Evolutionary conservation across 1,140 invertebrate species (phyloP).

Genomic region (Manduca sexta): DNA sequence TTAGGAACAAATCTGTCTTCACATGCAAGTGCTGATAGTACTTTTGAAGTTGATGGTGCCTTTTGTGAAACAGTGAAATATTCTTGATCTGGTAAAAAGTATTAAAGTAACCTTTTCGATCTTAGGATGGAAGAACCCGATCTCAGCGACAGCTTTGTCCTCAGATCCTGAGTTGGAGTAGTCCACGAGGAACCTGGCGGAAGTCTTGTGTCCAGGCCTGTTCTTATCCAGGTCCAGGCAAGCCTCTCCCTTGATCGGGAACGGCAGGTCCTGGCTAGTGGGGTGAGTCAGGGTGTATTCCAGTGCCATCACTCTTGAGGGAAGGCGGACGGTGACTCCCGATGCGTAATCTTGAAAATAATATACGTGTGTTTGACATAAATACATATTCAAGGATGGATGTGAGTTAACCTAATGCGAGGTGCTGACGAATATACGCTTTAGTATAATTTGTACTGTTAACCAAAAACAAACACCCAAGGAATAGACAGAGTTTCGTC

Average conservation of each 20-base stretch:
- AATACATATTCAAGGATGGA: background rate
- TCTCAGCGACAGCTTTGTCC: slow-evolving; percentile 72
- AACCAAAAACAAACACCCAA: too few species aligned
- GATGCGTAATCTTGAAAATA: slow-evolving; percentile 46
- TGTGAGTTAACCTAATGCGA: too few species aligned
- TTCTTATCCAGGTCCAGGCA: slow-evolving; percentile 81
- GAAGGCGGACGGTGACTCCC: slow-evolving; percentile 76
- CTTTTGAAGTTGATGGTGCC: too few species aligned
- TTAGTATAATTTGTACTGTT: too few species aligned
- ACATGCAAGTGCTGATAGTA: background rate
- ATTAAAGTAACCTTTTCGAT: slow-evolving; percentile 74
- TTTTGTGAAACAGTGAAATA: too few species aligned
- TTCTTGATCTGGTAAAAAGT: background rate
- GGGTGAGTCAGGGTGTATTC: slow-evolving; percentile 69
- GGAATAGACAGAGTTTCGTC: too few species aligned
- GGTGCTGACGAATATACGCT: too few species aligned
- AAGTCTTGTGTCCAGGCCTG: slow-evolving; percentile 78
- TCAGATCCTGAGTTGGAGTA: slow-evolving; percentile 33
- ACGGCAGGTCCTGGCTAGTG: slow-evolving; percentile 36
- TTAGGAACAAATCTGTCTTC: too few species aligned
- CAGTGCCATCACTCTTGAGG: slow-evolving; percentile 77
- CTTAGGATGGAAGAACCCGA: slow-evolving; percentile 78
- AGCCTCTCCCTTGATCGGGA: slow-evolving; percentile 62
- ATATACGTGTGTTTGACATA: background rate
- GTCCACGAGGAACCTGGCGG: slow-evolving; percentile 66